Percentiles rank a stretch among this genome's conserved stretches.
phyloP scores from a whole-genome alignment of 2,888 invertebrate species.

The Embidobia sp. region DNA sequence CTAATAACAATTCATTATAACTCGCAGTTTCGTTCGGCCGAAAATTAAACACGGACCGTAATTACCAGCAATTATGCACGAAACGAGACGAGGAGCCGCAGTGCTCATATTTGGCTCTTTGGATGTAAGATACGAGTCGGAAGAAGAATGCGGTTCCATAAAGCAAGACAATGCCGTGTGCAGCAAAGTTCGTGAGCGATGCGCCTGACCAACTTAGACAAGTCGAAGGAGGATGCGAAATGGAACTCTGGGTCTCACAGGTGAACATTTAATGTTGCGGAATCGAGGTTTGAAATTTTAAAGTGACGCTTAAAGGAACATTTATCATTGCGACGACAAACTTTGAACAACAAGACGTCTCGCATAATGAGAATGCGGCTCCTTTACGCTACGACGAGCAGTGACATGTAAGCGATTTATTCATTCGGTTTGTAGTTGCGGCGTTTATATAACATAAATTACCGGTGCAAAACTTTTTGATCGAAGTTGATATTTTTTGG shows the following conservation, averaged over 20 bases:
- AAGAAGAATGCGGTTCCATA: conserved; percentile 36
- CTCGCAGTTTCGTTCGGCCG: conserved; percentile 43
- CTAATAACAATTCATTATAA: conserved; percentile 56
- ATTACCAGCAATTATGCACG: conserved; percentile 55
- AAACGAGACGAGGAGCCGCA: conserved; percentile 35
- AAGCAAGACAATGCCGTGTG: conserved; percentile 44
- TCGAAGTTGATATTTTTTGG: too few species aligned
- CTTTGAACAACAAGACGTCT: conserved; percentile 47
- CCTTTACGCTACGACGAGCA: conserved; percentile 11
- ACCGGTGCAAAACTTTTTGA: too few species aligned
- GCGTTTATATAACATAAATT: too few species aligned
- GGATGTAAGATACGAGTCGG: conserved; percentile 15
- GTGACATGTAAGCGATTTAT: conserved; percentile 2
- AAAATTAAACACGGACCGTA: conserved; percentile 49
- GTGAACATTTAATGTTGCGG: conserved; percentile 52
- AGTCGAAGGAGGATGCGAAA: conserved; percentile 68
- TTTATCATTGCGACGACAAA: conserved; percentile 50
- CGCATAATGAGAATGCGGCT: conserved; percentile 47
- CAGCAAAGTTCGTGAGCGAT: conserved; percentile 55
- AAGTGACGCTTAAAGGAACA: conserved; percentile 54
- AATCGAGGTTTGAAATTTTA: conserved; percentile 50
- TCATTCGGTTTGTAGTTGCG: not conserved
- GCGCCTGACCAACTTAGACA: conserved; percentile 60
- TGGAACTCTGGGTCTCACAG: conserved; percentile 71
- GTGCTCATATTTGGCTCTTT: conserved; percentile 43